Evolutionary conservation across 2,113 vertebrate species (phyloP).

Genomic region (Lophotis ruficrista): DNA sequence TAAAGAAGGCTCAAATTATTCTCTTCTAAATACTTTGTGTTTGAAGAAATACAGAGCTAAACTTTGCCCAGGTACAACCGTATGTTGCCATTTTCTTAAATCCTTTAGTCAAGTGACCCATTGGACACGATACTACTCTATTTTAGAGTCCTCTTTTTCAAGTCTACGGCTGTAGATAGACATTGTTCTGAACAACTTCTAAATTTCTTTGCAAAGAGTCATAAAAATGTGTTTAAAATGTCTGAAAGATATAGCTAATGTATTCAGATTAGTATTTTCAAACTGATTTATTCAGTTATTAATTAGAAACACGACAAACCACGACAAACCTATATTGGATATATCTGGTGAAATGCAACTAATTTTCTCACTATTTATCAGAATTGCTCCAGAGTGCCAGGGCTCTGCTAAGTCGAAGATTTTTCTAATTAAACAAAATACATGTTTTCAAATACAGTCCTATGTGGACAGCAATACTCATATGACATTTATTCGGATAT

Average conservation of each 20-base stretch:
- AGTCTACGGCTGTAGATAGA: neutral
- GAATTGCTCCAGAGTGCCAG: neutral
- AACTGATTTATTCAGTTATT: too few species aligned
- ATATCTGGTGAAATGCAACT: neutral
- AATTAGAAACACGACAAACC: too few species aligned
- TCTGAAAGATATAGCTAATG: neutral
- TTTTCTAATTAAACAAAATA: neutral
- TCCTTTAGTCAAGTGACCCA: neutral
- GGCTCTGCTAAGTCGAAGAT: accelerated
- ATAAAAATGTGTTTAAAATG: neutral
- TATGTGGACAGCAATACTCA: neutral
- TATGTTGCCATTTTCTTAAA: neutral
- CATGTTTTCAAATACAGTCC: neutral
- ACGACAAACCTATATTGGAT: neutral
- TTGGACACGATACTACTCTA: neutral
- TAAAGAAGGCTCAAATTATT: neutral
- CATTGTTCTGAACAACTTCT: neutral
- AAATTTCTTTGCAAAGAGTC: neutral
- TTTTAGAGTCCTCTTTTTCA: neutral
- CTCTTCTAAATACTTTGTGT: neutral
- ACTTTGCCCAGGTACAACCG: neutral
- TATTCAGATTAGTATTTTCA: neutral
- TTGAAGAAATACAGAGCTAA: neutral
- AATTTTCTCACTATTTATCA: neutral
- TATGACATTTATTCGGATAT: neutral